These are phyloP conservation scores for Lipophrys pholis DNA, from an alignment of 2,113 vertebrate species.

Conservation along the genomic window DNA sequence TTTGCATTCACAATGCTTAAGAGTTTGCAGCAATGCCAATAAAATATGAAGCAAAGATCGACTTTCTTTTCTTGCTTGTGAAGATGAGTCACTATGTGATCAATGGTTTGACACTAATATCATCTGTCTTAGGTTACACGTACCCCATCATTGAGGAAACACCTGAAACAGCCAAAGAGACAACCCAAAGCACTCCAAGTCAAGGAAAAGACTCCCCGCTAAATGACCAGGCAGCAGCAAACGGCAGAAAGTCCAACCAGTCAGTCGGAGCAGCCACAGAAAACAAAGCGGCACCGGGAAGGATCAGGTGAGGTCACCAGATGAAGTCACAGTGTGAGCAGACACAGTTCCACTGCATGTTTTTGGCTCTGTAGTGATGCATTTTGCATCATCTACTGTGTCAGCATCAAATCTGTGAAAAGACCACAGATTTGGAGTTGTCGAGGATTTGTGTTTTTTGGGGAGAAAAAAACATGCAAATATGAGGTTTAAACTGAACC, in stretches of 20 bases:
- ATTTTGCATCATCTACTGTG: slow-evolving; percentile 11
- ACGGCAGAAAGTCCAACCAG: slow-evolving; percentile 49
- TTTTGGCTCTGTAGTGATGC: slow-evolving; percentile 18
- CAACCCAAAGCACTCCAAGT: slow-evolving; percentile 7
- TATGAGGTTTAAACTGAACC: not conserved
- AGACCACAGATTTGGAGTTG: not conserved
- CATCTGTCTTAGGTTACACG: slow-evolving; percentile 23
- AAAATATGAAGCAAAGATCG: not conserved
- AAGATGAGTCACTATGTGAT: not conserved
- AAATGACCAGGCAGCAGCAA: slow-evolving; percentile 25
- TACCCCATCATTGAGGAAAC: slow-evolving; percentile 34
- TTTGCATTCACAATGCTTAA: no score
- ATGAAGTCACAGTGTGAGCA: slow-evolving; percentile 3
- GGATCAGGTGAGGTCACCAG: slow-evolving; percentile 64
- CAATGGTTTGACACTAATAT: not conserved
- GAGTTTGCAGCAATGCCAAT: no score
- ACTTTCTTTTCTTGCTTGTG: not conserved
- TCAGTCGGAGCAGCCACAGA: slow-evolving; percentile 16
- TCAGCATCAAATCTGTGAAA: slow-evolving; percentile 8
- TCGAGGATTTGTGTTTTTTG: not conserved
- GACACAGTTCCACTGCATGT: slow-evolving; percentile 9
- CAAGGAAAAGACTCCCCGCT: slow-evolving; percentile 24
- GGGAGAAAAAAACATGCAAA: not conserved
- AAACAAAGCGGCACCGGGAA: slow-evolving; percentile 35
- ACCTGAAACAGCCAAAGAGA: slow-evolving; percentile 18